Conservation (phyloP, 2,113 vertebrate species). For the Tympanuchus pallidicinctus region DNA sequence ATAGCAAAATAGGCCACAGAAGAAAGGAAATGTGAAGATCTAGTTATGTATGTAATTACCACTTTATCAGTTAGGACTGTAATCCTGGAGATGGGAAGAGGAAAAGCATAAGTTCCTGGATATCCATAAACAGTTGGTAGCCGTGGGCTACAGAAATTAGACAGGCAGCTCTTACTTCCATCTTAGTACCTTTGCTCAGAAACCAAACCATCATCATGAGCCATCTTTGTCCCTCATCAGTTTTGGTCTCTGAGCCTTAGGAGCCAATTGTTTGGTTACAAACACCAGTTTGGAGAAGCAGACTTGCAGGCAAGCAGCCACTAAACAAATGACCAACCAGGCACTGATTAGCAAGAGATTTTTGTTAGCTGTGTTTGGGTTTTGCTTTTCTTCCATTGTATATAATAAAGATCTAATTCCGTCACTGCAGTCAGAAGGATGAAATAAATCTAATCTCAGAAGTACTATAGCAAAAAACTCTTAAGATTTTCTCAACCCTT, state of each 20-base stretch:
- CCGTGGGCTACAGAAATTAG: background rate
- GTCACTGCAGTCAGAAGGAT: background rate
- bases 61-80: background rate
- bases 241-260: background rate
- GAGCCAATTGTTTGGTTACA: background rate
- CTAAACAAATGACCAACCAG: background rate
- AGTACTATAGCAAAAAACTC: background rate
- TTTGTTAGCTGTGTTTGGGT: background rate
- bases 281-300: background rate
- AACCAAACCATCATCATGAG: background rate
- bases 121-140: background rate
- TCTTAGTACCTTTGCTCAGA: background rate
- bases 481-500: background rate
- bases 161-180: background rate
- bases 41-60: background rate
- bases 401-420: background rate
- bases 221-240: background rate
- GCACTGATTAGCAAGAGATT: background rate
- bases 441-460: conserved; percentile 1
- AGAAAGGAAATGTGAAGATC: background rate
- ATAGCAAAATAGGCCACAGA: background rate
- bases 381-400: background rate
- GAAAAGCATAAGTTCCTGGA: background rate
- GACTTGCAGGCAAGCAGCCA: background rate
- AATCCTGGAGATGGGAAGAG: background rate